These are phyloP conservation scores for Drosophila neoperkinsi DNA, from an alignment of 2,888 invertebrate species.

Conservation along the genomic window DNA sequence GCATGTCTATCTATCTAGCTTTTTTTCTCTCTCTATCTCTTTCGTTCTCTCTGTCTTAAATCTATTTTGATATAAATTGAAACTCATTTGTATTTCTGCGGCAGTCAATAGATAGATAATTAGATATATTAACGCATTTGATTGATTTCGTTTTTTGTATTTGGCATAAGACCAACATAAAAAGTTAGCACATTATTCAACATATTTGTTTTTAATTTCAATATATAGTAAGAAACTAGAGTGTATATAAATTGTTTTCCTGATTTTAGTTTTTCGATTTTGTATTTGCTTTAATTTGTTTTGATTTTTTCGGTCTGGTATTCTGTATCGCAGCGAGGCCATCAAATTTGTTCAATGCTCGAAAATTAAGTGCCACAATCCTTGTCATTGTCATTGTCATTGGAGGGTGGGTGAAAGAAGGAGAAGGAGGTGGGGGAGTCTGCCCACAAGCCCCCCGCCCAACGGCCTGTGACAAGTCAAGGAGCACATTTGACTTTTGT, in stretches of 20 bases:
- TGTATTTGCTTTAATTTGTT: background rate
- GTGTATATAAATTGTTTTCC: background rate
- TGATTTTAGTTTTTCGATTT: constrained; percentile 11
- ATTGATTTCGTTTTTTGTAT: background rate
- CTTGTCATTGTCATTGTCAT: constrained; percentile 51
- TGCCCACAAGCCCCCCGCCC: background rate
- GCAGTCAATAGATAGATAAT: background rate
- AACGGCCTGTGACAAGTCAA: constrained; percentile 39
- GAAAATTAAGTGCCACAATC: constrained; percentile 57
- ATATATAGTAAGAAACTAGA: background rate
- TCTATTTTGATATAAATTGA: background rate
- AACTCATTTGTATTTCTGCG: background rate
- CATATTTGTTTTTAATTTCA: background rate
- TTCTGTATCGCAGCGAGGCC: constrained; percentile 29
- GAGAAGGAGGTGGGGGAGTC: background rate
- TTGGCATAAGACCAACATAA: background rate
- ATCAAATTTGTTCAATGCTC: constrained; percentile 52
- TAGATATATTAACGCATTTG: background rate
- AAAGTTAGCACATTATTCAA: background rate
- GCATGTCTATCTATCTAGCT: background rate
- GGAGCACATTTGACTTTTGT: constrained; percentile 59
- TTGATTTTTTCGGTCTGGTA: constrained; percentile 6
- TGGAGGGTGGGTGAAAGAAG: background rate
- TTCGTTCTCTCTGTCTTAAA: background rate
- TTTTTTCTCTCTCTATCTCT: background rate